These are phyloP conservation scores for Epizoanthus ramosus DNA, from an alignment of 92 coral and sea anemone genomes.

Conservation along the genomic window DNA sequence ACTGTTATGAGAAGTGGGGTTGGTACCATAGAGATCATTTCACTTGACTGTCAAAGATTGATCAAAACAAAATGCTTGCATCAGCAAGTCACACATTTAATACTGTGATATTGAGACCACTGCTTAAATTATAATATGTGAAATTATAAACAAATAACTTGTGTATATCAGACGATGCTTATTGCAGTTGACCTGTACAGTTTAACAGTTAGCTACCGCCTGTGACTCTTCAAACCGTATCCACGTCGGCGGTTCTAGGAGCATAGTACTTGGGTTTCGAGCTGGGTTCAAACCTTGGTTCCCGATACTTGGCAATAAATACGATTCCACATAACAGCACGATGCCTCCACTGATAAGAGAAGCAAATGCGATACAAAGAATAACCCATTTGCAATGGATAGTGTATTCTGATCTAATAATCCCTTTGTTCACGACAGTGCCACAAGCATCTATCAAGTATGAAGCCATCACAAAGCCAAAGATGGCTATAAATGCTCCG, in stretches of 20 bases:
- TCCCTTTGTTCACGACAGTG: conserved; percentile 11
- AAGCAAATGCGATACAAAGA: conserved; percentile 4
- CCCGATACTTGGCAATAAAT: conserved; percentile 11
- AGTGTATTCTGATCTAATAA: not conserved
- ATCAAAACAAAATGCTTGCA: no score
- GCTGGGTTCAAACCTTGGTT: conserved; percentile 28
- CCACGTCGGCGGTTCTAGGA: not conserved
- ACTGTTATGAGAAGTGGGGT: no score
- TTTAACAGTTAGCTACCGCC: no score
- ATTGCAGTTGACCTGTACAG: not conserved
- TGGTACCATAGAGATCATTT: no score
- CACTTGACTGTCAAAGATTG: no score
- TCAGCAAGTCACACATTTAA: no score
- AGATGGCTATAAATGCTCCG: conserved; percentile 44
- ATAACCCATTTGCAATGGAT: conserved; percentile 20
- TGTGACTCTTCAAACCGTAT: conserved; percentile 2
- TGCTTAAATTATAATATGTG: no score
- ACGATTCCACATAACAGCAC: conserved; percentile 17
- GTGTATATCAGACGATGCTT: no score
- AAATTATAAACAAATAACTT: no score
- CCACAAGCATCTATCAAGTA: conserved; percentile 40
- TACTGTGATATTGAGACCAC: no score
- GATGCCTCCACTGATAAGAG: conserved; percentile 5
- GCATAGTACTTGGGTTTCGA: conserved; percentile 32
- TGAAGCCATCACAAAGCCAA: conserved; percentile 10